Evolutionary conservation across 1,140 invertebrate species (phyloP), one percentile per base, ranked within the genome.

Genomic region (Ostrea edulis): DNA sequence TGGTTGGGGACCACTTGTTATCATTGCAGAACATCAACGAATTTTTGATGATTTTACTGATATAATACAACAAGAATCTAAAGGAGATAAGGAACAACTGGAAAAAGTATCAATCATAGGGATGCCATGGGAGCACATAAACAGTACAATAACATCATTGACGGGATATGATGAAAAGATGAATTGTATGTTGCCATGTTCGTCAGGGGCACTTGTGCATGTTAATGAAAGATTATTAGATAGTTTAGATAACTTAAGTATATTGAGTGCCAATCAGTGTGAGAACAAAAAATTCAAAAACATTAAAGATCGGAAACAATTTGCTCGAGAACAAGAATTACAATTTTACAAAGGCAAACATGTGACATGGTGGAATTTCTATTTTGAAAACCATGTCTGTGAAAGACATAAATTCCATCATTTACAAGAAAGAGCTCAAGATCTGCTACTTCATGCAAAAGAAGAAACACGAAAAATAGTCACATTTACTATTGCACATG

Each of bases 361-460:
- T 20, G 88, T 87, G 0, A 71, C 20, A 11, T 89, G 88, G 88
- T 89, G 71, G 68, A 89, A 89, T 82, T 89, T 87, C 29, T 82
- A 22, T 58, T 89, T 85, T 58, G 77, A 68, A 35, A 85, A 20
- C 5, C 88, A 89, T 83, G 88, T 89, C n/a, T 71, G 84, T 20
- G 55, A 82, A 71, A 53, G 88, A 54, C 29, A 89, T 68, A 58
- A n/a, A 53, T 89, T 85, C 65, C 9, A 35, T 1, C n/a, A 54
- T 12, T 22, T 89, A 17, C 58, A 85, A 51, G 20, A 51, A 0
- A 22, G 35, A 22, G n/a, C 86, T 22, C 8, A 25, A 17, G 52
- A 22, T 11, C n/a, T 71, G 29, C 20, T 89, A 14, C 14, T 54
- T 44, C 25, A 22, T 17, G 35, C 7, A 7, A 84, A 86, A 12